A percentile compares a stretch with the other conserved stretches of the same genome.
phyloP scores from a whole-genome alignment of 2,113 vertebrate genomes.

The Nothoprocta perdicaria region DNA sequence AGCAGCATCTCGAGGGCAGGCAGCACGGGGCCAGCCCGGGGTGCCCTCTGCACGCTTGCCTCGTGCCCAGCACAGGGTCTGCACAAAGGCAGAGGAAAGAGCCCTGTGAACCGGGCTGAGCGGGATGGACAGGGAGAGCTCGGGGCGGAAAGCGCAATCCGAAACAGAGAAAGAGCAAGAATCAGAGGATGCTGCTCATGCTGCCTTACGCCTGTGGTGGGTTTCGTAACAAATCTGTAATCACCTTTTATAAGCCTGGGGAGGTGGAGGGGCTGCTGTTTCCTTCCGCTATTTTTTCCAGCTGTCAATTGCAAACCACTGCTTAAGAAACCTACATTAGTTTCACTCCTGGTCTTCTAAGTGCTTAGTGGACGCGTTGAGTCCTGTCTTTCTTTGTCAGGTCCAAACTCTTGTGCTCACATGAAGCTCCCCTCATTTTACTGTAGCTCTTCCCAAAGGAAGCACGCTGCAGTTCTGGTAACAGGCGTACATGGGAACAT shows the following conservation, averaged over 20 bases:
- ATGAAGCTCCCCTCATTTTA: not conserved
- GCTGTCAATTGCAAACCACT: not conserved
- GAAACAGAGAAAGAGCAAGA: fast-evolving
- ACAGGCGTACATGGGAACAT: not conserved
- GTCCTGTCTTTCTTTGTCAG: not conserved
- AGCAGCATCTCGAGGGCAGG: not conserved
- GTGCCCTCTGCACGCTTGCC: not conserved
- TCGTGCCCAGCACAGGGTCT: not conserved
- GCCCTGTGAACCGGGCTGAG: not conserved
- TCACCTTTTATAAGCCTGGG: not conserved
- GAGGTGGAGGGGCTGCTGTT: not conserved
- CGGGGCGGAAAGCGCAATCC: not conserved
- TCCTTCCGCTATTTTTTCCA: not conserved
- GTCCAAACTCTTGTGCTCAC: not conserved
- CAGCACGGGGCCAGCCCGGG: not conserved
- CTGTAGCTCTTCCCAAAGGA: not conserved
- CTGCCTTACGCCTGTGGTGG: not conserved
- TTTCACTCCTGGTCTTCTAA: not conserved
- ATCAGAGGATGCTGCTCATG: not conserved
- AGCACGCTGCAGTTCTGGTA: not conserved
- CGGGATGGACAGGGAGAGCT: not conserved
- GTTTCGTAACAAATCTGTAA: not conserved
- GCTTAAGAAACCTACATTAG: not conserved
- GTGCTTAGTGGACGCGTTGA: not conserved
- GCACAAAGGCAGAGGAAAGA: not conserved